Evolutionary conservation across 2,888 invertebrate species (phyloP).

Genomic region (Hetaerina titia): DNA sequence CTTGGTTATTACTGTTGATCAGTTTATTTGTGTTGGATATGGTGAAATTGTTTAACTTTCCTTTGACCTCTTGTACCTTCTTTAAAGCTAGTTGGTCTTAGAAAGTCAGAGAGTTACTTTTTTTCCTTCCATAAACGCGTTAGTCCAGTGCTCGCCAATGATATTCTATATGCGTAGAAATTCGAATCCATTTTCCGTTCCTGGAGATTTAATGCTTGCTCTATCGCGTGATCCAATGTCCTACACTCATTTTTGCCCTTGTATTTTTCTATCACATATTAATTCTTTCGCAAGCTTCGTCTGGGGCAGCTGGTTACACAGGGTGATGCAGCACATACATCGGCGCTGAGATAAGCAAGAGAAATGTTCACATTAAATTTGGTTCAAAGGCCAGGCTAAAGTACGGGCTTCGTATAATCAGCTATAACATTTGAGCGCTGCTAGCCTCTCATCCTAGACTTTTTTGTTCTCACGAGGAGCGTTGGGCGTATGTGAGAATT

Average conservation of each 20-base stretch:
- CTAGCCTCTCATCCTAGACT: not conserved
- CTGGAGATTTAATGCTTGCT: not conserved
- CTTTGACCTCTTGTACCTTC: not conserved
- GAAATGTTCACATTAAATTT: not conserved
- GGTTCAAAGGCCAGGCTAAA: constrained; percentile 22
- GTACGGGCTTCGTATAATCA: not conserved
- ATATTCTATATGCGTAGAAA: not conserved
- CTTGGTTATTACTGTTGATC: too few relatives aligned
- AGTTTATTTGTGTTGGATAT: too few relatives aligned
- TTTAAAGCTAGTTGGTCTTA: too few relatives aligned
- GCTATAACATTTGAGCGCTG: not conserved
- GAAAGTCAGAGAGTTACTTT: too few relatives aligned
- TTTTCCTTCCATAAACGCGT: too few relatives aligned
- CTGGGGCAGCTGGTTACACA: not conserved
- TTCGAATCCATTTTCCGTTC: not conserved
- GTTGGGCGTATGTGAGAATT: not conserved
- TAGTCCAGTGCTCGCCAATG: not conserved
- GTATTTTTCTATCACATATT: not conserved
- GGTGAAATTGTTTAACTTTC: too few relatives aligned
- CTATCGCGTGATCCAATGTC: not conserved
- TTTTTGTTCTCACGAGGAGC: not conserved
- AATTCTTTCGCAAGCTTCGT: not conserved
- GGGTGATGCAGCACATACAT: not conserved
- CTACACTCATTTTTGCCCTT: not conserved
- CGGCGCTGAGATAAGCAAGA: not conserved